Conservation (phyloP, 2,797 vertebrate species). For the Lateolabrax maculatus region DNA sequence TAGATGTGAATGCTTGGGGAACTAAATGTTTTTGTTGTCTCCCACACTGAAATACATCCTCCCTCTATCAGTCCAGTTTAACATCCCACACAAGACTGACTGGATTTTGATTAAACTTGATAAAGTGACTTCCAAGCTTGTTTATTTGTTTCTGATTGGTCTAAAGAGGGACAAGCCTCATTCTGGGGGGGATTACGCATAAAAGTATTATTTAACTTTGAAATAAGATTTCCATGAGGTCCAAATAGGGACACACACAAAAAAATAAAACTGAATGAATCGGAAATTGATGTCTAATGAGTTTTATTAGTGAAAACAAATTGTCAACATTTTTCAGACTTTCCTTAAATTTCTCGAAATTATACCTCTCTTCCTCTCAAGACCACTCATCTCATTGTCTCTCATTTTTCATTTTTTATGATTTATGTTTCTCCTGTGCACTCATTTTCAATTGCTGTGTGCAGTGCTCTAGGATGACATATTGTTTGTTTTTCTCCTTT, state of each 20-base stretch:
- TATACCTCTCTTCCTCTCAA: neutral
- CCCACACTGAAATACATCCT: neutral
- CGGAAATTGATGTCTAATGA: neutral
- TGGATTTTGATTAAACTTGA: neutral
- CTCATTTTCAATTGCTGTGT: constrained; percentile 9
- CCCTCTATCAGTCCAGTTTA: neutral
- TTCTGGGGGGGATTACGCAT: neutral
- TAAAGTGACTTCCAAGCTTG: neutral
- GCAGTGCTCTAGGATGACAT: constrained; percentile 11
- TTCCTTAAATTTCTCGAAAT: neutral
- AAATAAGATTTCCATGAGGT: neutral
- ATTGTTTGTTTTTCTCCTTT: constrained; percentile 48
- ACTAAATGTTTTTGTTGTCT: neutral
- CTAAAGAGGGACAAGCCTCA: neutral
- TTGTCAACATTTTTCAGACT: neutral
- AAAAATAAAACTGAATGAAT: neutral
- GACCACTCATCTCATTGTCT: neutral
- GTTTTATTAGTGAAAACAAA: neutral
- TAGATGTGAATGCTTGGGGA: neutral
- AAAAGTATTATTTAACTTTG: neutral
- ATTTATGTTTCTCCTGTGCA: constrained; percentile 12
- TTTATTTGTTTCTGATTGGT: neutral
- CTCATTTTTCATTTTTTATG: neutral
- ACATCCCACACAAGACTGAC: neutral
- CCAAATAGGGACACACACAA: neutral